Evolutionary conservation across 2,888 invertebrate genomes (phyloP), one percentile per base, ranked within the genome.

Genomic region (Tanaodytes sp.): DNA sequence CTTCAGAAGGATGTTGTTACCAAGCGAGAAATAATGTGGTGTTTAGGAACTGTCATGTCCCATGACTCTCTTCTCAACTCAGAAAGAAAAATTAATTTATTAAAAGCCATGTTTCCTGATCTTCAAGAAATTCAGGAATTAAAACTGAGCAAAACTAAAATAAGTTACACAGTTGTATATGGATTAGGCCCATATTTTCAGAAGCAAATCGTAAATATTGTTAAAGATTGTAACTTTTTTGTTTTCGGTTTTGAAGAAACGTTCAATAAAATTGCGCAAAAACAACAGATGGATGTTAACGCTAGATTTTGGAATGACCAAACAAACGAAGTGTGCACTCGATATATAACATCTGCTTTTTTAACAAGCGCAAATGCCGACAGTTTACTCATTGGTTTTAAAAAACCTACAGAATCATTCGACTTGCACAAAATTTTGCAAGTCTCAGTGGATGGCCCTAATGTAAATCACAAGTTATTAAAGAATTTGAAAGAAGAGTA

Each of bases 261-360:
- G 11, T 63, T 74, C 9, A 76, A 76, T 52, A 73, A 73, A 59
- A 42, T 75, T 18, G 39, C 64, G 14, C 71, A 76, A 51, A 63
- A 54, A 43, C 51, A 58, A 31, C 74, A 77, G 68, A 79, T 78
- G 76, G 77, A 78, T 48, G 27, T 79, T 11, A 33, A 68, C n/a
- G 61, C 77, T 2, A 54, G 75, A 33, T 76, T 63, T 37, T 79
- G 74, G 75, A 61, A 73, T 40, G 40, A 65, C 15, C 39, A 64
- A 15, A 49, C 11, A 11, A 63, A 65, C 19, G 37, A 45, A 59
- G 75, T 77, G 2, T 39, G 59, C 6, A 74, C 74, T 14, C 46
- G 76, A 33, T 78, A 79, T 46, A 59, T 74, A 8, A 73, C 57
- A 14, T 78, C 75, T n/a, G 62, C 66, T 15, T 76, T 68, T 48